Percentiles rank a stretch among this genome's conserved stretches.
Conservation (phyloP, 1,140 invertebrate species). For the Hormaphis cornu region DNA sequence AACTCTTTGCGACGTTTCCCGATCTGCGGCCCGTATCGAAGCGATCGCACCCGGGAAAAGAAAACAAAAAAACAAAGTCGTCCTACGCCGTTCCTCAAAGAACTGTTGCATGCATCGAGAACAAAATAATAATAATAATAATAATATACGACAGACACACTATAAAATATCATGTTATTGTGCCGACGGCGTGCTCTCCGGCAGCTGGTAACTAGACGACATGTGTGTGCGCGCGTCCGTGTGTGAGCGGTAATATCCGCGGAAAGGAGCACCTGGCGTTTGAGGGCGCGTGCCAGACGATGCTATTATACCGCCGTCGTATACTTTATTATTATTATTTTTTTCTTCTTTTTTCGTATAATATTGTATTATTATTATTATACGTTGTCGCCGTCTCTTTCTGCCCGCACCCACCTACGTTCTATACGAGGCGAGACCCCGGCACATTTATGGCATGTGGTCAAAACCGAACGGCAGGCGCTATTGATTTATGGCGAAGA, state of each 20-base stretch:
- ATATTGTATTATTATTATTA: background rate
- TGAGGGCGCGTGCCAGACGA: slow-evolving; percentile 24
- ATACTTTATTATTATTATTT: no score
- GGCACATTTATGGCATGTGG: slow-evolving; percentile 1
- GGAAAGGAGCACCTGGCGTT: slow-evolving; percentile 19
- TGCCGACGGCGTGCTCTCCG: background rate
- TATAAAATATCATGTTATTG: no score
- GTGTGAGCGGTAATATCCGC: no score
- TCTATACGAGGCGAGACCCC: background rate
- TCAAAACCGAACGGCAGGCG: background rate
- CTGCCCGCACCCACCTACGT: background rate
- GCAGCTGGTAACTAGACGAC: no score
- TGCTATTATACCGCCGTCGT: background rate
- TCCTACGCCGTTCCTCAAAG: no score
- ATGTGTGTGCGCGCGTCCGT: background rate
- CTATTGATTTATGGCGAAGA: background rate
- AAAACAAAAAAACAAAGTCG: background rate
- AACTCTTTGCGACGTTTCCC: no score
- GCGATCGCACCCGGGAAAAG: no score
- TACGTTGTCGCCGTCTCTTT: background rate
- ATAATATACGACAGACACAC: background rate
- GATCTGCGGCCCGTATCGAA: no score
- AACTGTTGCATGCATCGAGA: no score
- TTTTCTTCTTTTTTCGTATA: background rate
- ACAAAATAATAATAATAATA: background rate